Evolutionary conservation across 2,113 vertebrate species (phyloP), one percentile per base, ranked within the genome.

Genomic region (Microtus montanus): DNA sequence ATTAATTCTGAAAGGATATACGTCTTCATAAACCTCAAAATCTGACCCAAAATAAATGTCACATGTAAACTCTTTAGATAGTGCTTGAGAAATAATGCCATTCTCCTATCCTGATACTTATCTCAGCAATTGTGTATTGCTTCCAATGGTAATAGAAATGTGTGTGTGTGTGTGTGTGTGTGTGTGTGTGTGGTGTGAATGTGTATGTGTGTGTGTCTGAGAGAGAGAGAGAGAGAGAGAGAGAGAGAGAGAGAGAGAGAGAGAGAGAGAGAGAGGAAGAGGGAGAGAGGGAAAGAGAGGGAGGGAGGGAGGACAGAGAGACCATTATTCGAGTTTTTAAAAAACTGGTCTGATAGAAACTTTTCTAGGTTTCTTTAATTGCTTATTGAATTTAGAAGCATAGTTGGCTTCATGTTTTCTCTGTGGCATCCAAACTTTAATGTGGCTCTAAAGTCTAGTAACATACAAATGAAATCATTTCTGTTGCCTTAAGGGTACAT

Each of bases 231-330:
- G 12, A 5, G 12, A 28, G 4, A 12, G 17, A 20, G 11, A 44
- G 4, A 47, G 0, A 26, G 26, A n/a, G n/a, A n/a, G n/a, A n/a
- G n/a, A n/a, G n/a, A n/a, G n/a, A n/a, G n/a, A n/a, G n/a, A n/a
- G n/a, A n/a, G n/a, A n/a, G n/a, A 28, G 4, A 13, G 15, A 5
- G 1, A 6, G 22, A 11, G 3, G 20, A 15, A 13, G 1, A 75
- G 4, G 12, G 12, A 44, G 20, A 2, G 2, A 12, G 1, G 3
- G 10, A 12, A 7, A 20, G 2, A 1, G 24, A 89, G 4, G 30
- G 88, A 90, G 86, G 58, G 5, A 20, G 28, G 11, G 7, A 15
- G 41, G 41, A 41, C 3, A 41, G 41, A 41, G 2, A 70, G 35
- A 70, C 15, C 15, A 70, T 7, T 68, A n/a, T 38, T 44, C 1